These are phyloP conservation scores for Coptodon rendalli DNA, from an alignment of 2,113 vertebrate species.

Conservation along the genomic window DNA sequence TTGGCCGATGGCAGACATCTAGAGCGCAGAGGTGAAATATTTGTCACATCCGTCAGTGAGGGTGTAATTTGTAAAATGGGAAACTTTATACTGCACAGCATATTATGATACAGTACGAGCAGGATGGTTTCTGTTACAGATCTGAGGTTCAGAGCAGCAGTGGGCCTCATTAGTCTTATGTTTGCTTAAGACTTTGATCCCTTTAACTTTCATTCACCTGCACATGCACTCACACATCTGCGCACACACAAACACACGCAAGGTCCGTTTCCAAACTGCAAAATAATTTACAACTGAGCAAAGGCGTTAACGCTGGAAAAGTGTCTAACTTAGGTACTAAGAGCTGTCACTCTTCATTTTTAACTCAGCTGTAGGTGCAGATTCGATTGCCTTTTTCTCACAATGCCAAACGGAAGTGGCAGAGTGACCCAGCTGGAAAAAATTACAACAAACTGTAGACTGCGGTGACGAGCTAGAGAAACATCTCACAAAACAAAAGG, in stretches of 20 bases:
- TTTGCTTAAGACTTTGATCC: constrained; percentile 4
- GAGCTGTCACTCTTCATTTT: background rate
- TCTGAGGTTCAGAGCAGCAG: background rate
- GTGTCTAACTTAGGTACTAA: background rate
- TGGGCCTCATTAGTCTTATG: constrained; percentile 6
- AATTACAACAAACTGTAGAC: background rate
- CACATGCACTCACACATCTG: background rate
- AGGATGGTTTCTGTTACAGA: background rate
- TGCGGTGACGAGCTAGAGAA: background rate
- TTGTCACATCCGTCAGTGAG: constrained; percentile 15
- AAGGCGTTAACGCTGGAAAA: background rate
- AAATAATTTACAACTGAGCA: background rate
- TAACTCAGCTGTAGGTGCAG: background rate
- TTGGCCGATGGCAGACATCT: constrained; percentile 11
- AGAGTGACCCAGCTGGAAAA: background rate
- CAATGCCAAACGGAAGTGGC: background rate
- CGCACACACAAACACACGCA: background rate
- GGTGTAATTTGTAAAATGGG: constrained; percentile 18
- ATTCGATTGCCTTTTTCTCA: background rate
- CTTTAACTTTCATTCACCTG: background rate
- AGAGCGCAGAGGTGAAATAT: constrained; percentile 26
- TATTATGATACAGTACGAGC: constrained; percentile 11
- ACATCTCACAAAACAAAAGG: background rate
- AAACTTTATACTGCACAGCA: constrained; percentile 47
- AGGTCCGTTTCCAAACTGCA: background rate